phyloP scores from a whole-genome alignment of 2,797 vertebrate species.

The Pipistrellus kuhlii region DNA sequence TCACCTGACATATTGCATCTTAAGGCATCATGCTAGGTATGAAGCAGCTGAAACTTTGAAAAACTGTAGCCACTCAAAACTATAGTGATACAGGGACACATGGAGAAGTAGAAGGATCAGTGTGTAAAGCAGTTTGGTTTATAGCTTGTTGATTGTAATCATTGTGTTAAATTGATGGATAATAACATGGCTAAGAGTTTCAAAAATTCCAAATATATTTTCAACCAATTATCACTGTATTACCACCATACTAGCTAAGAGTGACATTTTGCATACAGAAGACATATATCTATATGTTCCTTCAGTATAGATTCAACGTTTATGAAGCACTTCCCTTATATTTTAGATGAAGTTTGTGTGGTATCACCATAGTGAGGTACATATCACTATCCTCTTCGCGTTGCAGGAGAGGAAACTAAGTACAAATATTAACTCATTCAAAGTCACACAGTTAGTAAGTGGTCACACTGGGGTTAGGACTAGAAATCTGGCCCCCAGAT shows the following conservation, averaged over 20 bases:
- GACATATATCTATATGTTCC: not conserved
- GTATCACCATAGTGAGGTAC: not conserved
- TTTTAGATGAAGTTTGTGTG: not conserved
- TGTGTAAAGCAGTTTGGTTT: constrained; percentile 43
- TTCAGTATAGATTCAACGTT: not conserved
- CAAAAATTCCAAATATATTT: not conserved
- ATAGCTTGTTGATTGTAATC: not conserved
- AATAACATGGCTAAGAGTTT: not conserved
- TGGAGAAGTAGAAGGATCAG: constrained; percentile 38
- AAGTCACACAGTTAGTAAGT: not conserved
- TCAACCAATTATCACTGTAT: constrained; percentile 14
- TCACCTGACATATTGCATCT: constrained; percentile 75
- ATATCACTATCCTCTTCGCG: not conserved
- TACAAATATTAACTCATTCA: not conserved
- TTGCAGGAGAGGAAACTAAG: not conserved
- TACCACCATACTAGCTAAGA: not conserved
- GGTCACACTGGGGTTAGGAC: not conserved
- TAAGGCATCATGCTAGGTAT: constrained; percentile 62
- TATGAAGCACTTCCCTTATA: not conserved
- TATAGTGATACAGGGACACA: not conserved
- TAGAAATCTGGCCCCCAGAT: not conserved
- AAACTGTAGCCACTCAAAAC: constrained; percentile 61
- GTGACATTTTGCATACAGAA: not conserved
- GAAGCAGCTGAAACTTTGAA: constrained; percentile 63
- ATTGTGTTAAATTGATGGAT: not conserved